Evolutionary conservation across 2,888 invertebrate species (phyloP).

Genomic region (Dascillus cervinus): DNA sequence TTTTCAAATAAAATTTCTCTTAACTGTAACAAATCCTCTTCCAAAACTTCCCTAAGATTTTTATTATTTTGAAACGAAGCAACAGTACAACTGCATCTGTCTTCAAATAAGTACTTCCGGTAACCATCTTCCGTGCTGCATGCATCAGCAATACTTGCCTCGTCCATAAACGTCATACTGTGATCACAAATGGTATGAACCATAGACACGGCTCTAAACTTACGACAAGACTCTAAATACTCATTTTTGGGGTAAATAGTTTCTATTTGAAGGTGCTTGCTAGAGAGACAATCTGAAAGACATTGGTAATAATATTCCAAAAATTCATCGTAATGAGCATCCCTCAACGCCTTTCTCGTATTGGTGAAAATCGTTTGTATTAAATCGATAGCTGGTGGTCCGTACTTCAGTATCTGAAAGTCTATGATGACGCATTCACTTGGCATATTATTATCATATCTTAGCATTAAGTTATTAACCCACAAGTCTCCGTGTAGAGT

Average conservation of each 20-base stretch:
- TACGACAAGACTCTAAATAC: slow-evolving; percentile 20
- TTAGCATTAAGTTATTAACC: slow-evolving; percentile 31
- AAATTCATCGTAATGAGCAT: slow-evolving; percentile 22
- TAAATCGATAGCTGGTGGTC: slow-evolving; percentile 28
- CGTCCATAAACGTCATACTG: slow-evolving; percentile 23
- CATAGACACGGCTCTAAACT: slow-evolving; percentile 20
- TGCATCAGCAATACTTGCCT: slow-evolving; percentile 16
- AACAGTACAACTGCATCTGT: slow-evolving; percentile 22
- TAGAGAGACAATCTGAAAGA: slow-evolving; percentile 16
- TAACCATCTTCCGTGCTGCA: slow-evolving; percentile 22
- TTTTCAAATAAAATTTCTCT: slow-evolving; percentile 19
- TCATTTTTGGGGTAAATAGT: slow-evolving; percentile 18
- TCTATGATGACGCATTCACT: slow-evolving; percentile 26
- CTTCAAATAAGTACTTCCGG: slow-evolving; percentile 25
- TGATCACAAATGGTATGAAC: slow-evolving; percentile 26
- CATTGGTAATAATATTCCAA: slow-evolving; percentile 27
- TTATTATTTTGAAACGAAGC: slow-evolving; percentile 18
- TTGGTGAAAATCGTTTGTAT: slow-evolving; percentile 28
- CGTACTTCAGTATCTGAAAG: slow-evolving; percentile 30
- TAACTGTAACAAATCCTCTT: slow-evolving; percentile 30
- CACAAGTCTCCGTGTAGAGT: slow-evolving; percentile 32
- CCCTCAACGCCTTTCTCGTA: slow-evolving; percentile 24
- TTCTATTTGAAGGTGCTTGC: slow-evolving; percentile 12
- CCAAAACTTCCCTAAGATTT: slow-evolving; percentile 25
- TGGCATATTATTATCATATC: slow-evolving; percentile 19